Evolutionary conservation across 2,888 invertebrate species (phyloP), one percentile per base, ranked within the genome.

Genomic region (Theretra japonica): DNA sequence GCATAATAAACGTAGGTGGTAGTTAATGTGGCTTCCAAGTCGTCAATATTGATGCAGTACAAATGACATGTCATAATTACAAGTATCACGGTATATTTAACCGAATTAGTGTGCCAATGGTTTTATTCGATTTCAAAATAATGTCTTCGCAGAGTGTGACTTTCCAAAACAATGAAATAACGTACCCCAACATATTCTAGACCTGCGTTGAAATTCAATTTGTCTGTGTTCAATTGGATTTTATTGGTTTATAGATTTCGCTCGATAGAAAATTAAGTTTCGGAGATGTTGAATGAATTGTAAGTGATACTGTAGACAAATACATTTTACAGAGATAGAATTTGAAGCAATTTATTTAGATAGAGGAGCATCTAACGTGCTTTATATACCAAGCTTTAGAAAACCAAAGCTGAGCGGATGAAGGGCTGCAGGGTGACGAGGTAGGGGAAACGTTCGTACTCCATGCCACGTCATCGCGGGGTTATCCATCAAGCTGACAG

Each of bases 401-500:
- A 65, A 30, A 53, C 53, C 5, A 70, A 62, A 53, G 28, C 23
- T 62, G 28, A 65, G 23, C 33, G 56, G 70, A 53, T 57, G 80
- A 56, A 82, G 79, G 80, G 79, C 77, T 76, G 80, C 76, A 77
- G 53, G 70, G 70, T 30, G 60, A 28, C 65, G 62, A 8, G 65
- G 33, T 33, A 76, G 79, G 82, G 80, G 77, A 80, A 80, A 79
- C 79, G 78, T 80, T 83, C 80, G 83, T 82, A 81, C 83, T 83
- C 83, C 85, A 80, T 78, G 90, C 90, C 80, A 79, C 86, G 91
- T 94, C 93, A 94, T 87, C 82, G 81, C 77, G 75, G 75, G 76
- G 77, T 80, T 87, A 92, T 94, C 91, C 83, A 93, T 94, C 94
- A 93, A 80, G 73, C 84, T 88, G 92, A 89, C 93, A 89, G 85